phyloP scores from a whole-genome alignment of 2,113 vertebrate genomes.

The Sander vitreus region DNA sequence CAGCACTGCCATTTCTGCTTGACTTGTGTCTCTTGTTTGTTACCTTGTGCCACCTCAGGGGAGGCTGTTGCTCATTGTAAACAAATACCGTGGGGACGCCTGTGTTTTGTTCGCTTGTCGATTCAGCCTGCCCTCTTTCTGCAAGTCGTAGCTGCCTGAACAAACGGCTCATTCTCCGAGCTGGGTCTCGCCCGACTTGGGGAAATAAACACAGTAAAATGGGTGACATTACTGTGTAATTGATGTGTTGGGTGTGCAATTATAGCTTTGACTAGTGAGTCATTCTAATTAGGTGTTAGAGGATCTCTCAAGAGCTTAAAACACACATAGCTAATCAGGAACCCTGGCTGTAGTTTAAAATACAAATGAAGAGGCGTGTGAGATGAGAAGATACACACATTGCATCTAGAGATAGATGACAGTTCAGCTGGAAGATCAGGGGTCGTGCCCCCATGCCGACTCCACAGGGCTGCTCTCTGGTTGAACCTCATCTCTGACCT shows the following conservation, averaged over 20 bases:
- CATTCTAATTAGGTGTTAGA: constrained; percentile 55
- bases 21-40: constrained; percentile 76
- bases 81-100: constrained; percentile 66
- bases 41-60: constrained; percentile 66
- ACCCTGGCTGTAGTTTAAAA: neutral
- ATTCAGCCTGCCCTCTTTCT: constrained; percentile 34
- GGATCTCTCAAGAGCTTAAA: constrained; percentile 34
- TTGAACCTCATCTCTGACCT: constrained; percentile 33
- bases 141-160: constrained; percentile 29
- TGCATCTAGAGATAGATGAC: constrained; percentile 3
- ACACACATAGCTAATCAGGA: neutral
- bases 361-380: neutral
- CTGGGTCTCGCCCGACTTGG: neutral
- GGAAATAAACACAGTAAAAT: constrained; percentile 49
- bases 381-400: neutral
- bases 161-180: constrained; percentile 17
- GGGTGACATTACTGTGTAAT: constrained; percentile 41
- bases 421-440: constrained; percentile 25
- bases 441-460: constrained; percentile 30
- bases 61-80: constrained; percentile 69
- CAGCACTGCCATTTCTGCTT: constrained; percentile 37
- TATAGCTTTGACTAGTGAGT: constrained; percentile 50
- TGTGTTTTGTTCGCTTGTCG: constrained; percentile 67
- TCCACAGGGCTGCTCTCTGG: constrained; percentile 13
- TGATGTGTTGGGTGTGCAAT: constrained; percentile 42